phyloP scores from a whole-genome alignment of 2,113 vertebrate species.

The Aplodontia rufa region DNA sequence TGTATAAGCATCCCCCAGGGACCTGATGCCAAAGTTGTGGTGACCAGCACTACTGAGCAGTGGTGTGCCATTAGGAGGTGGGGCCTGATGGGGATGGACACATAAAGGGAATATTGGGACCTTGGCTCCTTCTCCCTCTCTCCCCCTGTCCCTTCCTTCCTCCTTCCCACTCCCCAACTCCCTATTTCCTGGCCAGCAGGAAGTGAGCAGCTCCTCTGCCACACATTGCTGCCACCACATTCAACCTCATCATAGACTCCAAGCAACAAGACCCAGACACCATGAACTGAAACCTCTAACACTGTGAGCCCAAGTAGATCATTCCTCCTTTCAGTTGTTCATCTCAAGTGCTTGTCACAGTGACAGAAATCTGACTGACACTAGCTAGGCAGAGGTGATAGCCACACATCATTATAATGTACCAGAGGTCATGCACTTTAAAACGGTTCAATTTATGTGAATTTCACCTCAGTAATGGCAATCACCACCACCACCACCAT shows the following conservation, averaged over 20 bases:
- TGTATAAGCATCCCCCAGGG: neutral
- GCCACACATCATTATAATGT: rapidly evolving
- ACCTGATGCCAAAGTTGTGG: neutral
- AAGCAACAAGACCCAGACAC: neutral
- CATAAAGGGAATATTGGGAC: neutral
- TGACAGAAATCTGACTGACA: too few species aligned
- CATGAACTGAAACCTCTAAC: neutral
- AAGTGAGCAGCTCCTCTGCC: neutral
- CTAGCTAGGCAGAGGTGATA: neutral
- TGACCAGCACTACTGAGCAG: too few species aligned
- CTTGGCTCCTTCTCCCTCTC: neutral
- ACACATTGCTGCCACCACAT: neutral
- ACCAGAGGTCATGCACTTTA: neutral
- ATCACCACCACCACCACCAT: too few species aligned
- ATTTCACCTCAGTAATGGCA: neutral
- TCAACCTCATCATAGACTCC: too few species aligned
- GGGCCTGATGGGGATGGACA: neutral
- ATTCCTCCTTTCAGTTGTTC: neutral
- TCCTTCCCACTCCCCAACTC: too few species aligned
- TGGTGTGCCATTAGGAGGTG: neutral
- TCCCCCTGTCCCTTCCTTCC: neutral
- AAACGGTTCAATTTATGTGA: neutral
- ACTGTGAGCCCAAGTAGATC: neutral
- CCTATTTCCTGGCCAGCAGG: neutral
- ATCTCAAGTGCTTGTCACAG: neutral